Evolutionary conservation across 2,797 vertebrate genomes (phyloP).

Genomic region (Crenuchus spilurus): DNA sequence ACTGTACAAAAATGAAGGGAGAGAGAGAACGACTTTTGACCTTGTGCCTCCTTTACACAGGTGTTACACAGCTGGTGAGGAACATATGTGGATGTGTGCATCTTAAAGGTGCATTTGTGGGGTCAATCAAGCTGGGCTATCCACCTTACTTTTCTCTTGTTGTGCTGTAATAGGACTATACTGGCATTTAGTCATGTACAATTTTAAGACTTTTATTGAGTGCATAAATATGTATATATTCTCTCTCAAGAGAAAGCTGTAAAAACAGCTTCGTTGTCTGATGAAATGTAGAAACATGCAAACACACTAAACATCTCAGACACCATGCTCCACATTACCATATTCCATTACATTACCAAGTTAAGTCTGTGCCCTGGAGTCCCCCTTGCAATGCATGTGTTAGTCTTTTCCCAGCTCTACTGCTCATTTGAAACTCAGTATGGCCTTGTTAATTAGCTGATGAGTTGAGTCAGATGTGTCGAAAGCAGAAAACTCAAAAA

Average conservation of each 20-base stretch:
- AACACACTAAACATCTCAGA: neutral
- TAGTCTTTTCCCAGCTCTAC: neutral
- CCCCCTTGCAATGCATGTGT: neutral
- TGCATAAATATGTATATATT: neutral
- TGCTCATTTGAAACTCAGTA: neutral
- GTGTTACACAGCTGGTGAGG: conserved; percentile 9
- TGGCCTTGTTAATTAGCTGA: neutral
- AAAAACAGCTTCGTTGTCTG: conserved; percentile 22
- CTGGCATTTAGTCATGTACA: neutral
- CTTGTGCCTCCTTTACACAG: conserved; percentile 3
- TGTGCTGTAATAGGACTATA: neutral
- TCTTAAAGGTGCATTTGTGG: conserved; percentile 11
- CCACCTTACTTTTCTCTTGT: neutral
- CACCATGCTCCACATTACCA: conserved; percentile 19
- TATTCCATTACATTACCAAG: conserved; percentile 23
- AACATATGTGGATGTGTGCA: conserved; percentile 7
- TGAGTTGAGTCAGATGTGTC: conserved; percentile 3
- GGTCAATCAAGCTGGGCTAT: neutral
- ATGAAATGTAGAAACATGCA: conserved; percentile 12
- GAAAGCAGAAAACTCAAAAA: conserved; percentile 8
- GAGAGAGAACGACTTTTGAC: neutral
- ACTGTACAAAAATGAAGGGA: neutral
- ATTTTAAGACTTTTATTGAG: conserved; percentile 12
- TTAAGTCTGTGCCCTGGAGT: neutral
- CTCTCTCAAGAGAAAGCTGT: neutral